Conservation (phyloP, 1,140 invertebrate species). For the Zaprionus nigranus region DNA sequence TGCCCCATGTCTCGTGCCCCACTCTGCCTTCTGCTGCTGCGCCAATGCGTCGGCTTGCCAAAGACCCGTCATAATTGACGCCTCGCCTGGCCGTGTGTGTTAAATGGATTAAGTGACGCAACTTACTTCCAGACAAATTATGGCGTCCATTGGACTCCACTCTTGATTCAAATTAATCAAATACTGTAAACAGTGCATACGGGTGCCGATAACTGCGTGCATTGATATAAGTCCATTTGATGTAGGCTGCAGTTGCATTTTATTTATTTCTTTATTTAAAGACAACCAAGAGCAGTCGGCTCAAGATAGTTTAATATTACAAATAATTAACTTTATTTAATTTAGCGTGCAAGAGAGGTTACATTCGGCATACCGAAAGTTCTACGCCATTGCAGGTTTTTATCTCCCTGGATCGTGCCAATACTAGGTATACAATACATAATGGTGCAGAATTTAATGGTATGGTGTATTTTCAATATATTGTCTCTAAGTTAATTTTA, state of each 20-base stretch:
- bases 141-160: constrained; percentile 48
- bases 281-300: too few species aligned
- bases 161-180: constrained; percentile 53
- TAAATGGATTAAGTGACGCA: constrained; percentile 77
- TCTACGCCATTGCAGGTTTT: too few species aligned
- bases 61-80: constrained; percentile 62
- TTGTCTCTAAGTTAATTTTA: too few species aligned
- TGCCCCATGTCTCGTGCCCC: constrained; percentile 31
- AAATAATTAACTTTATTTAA: too few species aligned
- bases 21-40: constrained; percentile 23
- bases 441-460: too few species aligned
- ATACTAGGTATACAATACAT: too few species aligned
- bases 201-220: constrained; percentile 31
- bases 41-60: constrained; percentile 39
- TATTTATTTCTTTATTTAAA: too few species aligned
- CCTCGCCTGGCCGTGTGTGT: constrained; percentile 40
- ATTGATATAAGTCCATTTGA: background rate
- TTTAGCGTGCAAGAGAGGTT: too few species aligned
- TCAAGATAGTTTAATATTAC: too few species aligned
- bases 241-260: background rate
- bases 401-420: too few species aligned
- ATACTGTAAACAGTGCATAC: constrained; percentile 34
- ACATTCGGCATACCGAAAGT: too few species aligned
- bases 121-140: constrained; percentile 72
- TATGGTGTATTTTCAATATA: too few species aligned